phyloP scores from a whole-genome alignment of 2,888 invertebrate genomes.

The Chaitophorus viminalis region DNA sequence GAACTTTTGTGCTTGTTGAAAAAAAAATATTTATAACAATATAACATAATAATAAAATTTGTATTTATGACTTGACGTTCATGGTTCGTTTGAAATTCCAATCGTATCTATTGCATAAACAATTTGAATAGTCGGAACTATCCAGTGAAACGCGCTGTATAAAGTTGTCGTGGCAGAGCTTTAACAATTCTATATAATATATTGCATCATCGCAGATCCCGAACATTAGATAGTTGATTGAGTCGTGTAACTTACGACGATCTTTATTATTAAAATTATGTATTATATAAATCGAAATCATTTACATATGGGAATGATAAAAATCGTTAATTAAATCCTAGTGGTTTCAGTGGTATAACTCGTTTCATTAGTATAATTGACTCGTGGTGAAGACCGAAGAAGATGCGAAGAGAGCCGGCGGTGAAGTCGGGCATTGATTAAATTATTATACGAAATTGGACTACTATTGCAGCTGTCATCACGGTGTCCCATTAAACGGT shows the following conservation, averaged over 20 bases:
- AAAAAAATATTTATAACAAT: neutral
- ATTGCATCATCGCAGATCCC: neutral
- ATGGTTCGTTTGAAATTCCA: neutral
- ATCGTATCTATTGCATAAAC: neutral
- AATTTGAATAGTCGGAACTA: too few species aligned
- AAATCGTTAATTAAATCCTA: conserved; percentile 19
- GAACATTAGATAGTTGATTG: too few species aligned
- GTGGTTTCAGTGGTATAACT: neutral
- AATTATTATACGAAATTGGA: conserved; percentile 30
- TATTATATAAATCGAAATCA: neutral
- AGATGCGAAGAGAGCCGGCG: neutral
- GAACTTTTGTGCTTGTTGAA: neutral
- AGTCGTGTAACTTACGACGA: neutral
- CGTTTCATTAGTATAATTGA: neutral
- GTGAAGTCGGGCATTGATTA: neutral
- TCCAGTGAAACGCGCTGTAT: neutral
- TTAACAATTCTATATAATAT: neutral
- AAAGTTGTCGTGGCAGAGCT: neutral
- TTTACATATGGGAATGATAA: neutral
- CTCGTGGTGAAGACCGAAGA: neutral
- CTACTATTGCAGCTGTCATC: neutral
- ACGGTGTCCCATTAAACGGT: too few species aligned
- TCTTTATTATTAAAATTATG: neutral
- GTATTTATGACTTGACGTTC: neutral
- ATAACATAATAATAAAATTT: too few species aligned